These are phyloP conservation scores for Mallateleia sp. DNA, from an alignment of 2,888 invertebrate species.

Conservation along the genomic window DNA sequence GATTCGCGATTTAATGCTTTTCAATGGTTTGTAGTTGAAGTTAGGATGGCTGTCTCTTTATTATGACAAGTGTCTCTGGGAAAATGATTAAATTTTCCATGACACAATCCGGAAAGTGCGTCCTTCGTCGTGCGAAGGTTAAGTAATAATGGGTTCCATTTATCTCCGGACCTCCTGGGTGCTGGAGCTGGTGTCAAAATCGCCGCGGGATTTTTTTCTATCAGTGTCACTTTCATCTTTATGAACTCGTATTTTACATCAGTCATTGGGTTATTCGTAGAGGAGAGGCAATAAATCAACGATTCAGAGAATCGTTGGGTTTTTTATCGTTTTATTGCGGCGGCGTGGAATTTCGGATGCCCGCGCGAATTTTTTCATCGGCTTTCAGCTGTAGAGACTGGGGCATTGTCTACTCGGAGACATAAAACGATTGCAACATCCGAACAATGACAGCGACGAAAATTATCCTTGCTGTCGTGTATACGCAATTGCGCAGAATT, in stretches of 20 bases:
- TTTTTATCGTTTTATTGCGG: conserved; percentile 55
- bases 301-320: neutral
- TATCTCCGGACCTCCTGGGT: conserved; percentile 21
- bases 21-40: neutral
- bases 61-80: neutral
- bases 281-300: conserved; percentile 42
- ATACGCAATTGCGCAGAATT: conserved; percentile 61
- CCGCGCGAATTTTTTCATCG: conserved; percentile 55
- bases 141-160: conserved; percentile 45
- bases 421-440: conserved; percentile 62
- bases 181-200: conserved; percentile 23
- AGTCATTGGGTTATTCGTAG: conserved; percentile 27
- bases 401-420: conserved; percentile 47
- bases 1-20: conserved; percentile 19
- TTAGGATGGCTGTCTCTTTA: neutral
- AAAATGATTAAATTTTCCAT: neutral
- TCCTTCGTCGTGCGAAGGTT: conserved; percentile 2
- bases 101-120: neutral
- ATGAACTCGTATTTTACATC: conserved; percentile 25
- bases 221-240: conserved; percentile 53
- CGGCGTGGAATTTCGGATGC: conserved; percentile 28
- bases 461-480: conserved; percentile 46
- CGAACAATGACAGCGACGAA: conserved; percentile 63
- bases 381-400: conserved; percentile 48
- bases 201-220: conserved; percentile 1